Base-by-base conservation (phyloP, 2,113 vertebrate genomes). In the Corythornis madagascariensis region DNA sequence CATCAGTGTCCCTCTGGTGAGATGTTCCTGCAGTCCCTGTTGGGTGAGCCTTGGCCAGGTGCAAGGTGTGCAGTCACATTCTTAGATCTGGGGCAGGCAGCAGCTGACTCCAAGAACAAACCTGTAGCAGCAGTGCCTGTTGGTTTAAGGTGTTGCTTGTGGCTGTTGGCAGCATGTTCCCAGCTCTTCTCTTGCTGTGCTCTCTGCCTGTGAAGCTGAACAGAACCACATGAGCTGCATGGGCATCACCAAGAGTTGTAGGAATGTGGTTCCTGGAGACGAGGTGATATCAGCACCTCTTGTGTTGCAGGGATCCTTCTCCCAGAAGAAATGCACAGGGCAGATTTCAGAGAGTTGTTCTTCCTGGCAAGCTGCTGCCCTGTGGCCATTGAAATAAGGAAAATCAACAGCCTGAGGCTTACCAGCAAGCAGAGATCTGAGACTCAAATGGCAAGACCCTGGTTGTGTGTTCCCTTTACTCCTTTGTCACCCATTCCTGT, bases 141-240 rank as follows among this genome's bases (percentile, higher is more conserved):
- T 64, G 25, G 52, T 50, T 45, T 16, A 42, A 14, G n/a, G 38
- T n/a, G n/a, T n/a, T 79, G n/a, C 25, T 33, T 33, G 35, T 31
- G n/a, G 48, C 24, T 59, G 4, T 26, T n/a, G 21, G 43, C 33
- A 28, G 26, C 42, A 10, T 11, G 18, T 13, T 71, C 45, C 60
- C 22, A 20, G 33, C 31, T 56, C 20, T 55, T 79, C 25, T 59
- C 52, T 48, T 2, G 1, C 57, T 50, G 45, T 43, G 24, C 38
- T 79, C n/a, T 60, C 17, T 43, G 52, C 18, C 29, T 50, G n/a
- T 16, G 33, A 20, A 69, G 55, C 61, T 57, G 59, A 78, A 16
- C 24, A 26, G 13, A 55, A 35, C 48, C n/a, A 4, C 2, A 6
- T 0, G 5, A 45, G 26, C 53, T 38, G 52, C 0, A 2, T 47